Base-by-base conservation (phyloP, 2,888 invertebrate species). In the Phengaris alcon region DNA sequence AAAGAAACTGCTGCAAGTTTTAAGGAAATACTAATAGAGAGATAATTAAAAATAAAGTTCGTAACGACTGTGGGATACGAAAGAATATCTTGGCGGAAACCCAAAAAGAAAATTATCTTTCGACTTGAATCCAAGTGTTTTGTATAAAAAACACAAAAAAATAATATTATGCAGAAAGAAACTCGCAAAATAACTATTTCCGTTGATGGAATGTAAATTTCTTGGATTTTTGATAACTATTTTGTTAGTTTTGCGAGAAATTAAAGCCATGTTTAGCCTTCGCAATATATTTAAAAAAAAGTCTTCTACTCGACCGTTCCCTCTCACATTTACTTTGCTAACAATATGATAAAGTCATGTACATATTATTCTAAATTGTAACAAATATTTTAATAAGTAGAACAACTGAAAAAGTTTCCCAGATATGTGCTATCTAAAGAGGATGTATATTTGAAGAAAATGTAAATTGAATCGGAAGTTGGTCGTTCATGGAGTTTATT, bases 391-490 rank as follows among this genome's bases (percentile, higher is more conserved):
- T 52, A 72, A 48, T 51, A 72, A 72, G 52, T 22, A 52, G 35
- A 72, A 52, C 72, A 72, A 72, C 35, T 22, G 72, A 13, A 54
- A 9, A 72, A 72, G 54, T 72, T 72, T 35, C 13, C 9, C 52
- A 35, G 72, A 72, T 72, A 72, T 72, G 72, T 72, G 52, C 52
- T 72, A 72, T 54, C 54, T 72, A 35, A 13, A 52, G 52, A 52
- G 72, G 70, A 48, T 70, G 70, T 70, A 72, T 72, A 52, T 72
- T 72, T 72, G 72, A 35, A 72, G 52, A 72, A 72, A 72, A 72
- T 72, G 72, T 72, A 54, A 72, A 72, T 35, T 54, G 72, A 72
- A 52, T 72, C 22, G 7, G 35, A 72, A 70, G 7, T 72, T 72
- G 52, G 54, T 54, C 72, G 72, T 54, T 72, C 35, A 54, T 22